Conservation (phyloP, 2,113 vertebrate genomes). For the Nicator chloris region DNA sequence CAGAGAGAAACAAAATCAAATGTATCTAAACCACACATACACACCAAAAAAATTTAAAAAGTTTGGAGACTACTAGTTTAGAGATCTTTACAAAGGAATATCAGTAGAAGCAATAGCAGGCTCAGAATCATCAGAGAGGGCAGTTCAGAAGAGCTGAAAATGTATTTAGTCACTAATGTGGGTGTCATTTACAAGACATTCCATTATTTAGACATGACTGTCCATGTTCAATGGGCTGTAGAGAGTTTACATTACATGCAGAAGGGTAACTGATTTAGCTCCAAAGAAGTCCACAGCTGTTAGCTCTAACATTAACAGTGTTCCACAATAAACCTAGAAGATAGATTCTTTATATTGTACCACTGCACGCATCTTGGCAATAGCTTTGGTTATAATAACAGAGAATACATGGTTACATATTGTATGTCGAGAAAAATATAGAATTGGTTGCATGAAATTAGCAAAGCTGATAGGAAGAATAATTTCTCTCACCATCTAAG, state of each 20-base stretch:
- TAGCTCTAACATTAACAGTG: neutral
- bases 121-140: neutral
- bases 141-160: neutral
- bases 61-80: neutral
- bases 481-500: neutral
- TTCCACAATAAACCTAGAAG: neutral
- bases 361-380: neutral
- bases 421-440: neutral
- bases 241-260: neutral
- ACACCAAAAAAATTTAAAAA: neutral
- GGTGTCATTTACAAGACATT: neutral
- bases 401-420: neutral
- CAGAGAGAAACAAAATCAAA: neutral
- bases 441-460: neutral
- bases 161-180: accelerated
- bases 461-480: neutral
- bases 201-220: neutral
- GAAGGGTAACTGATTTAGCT: neutral
- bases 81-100: neutral
- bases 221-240: neutral
- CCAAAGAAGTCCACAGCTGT: neutral
- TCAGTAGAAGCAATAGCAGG: neutral
- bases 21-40: neutral
- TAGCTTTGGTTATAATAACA: neutral
- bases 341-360: neutral